Conservation (phyloP, 2,113 vertebrate species). For the Myocastor coypus region DNA sequence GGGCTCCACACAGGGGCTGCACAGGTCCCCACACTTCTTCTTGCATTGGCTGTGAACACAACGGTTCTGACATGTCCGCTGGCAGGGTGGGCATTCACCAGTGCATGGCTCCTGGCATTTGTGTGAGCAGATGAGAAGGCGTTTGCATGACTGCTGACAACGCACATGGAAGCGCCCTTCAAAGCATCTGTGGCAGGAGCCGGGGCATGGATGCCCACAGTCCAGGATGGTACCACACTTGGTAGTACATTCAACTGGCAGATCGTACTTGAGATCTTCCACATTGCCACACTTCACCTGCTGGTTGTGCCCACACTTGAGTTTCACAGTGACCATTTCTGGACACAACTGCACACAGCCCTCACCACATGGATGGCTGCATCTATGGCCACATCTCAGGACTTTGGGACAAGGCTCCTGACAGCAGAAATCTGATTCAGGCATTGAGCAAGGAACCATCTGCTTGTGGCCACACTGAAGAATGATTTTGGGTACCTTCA, state of each 20-base stretch:
- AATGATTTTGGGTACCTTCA: constrained; percentile 90
- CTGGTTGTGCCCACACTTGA: constrained; percentile 92
- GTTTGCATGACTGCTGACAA: constrained; percentile 88
- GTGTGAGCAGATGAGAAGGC: constrained; percentile 93
- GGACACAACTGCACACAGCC: constrained; percentile 86
- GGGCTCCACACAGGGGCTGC: constrained; percentile 91
- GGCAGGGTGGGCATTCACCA: constrained; percentile 69
- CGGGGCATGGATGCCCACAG: constrained; percentile 92
- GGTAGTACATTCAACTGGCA: constrained; percentile 82
- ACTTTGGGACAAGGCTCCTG: constrained; percentile 88
- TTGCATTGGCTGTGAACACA: constrained; percentile 94
- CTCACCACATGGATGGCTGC: constrained; percentile 88
- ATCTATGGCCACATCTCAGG: constrained; percentile 91
- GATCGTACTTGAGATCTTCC: constrained; percentile 49
- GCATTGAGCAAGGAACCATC: constrained; percentile 91
- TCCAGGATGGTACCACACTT: constrained; percentile 86
- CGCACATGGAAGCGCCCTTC: constrained; percentile 91
- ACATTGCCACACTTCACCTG: constrained; percentile 85
- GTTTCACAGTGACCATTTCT: constrained; percentile 80
- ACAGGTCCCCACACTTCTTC: constrained; percentile 91
- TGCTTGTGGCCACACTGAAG: constrained; percentile 91
- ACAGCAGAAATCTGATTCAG: constrained; percentile 87
- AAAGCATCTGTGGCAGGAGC: constrained; percentile 91
- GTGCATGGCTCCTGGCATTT: constrained; percentile 91
- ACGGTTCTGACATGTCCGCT: constrained; percentile 86